Evolutionary conservation across 1,140 invertebrate species (phyloP).

Genomic region (Drosophila funebris): DNA sequence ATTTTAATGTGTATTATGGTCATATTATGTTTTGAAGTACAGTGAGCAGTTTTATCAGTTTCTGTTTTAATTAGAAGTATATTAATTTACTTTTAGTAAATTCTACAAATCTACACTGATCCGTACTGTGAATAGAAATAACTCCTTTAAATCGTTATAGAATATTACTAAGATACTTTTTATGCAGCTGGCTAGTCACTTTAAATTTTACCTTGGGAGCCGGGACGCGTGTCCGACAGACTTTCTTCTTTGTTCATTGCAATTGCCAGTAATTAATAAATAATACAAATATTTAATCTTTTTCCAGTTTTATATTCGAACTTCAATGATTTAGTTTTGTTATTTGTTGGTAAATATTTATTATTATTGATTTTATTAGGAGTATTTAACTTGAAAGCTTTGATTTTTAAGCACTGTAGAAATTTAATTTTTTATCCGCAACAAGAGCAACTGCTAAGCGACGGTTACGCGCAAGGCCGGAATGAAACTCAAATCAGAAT

Average conservation of each 20-base stretch:
- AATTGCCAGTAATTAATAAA: neutral
- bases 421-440: neutral
- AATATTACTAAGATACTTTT: too few relatives aligned
- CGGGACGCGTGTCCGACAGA: conserved; percentile 63
- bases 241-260: conserved; percentile 73
- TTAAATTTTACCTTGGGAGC: conserved; percentile 77
- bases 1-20: conserved; percentile 7
- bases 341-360: neutral
- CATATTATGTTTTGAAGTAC: neutral
- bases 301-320: neutral
- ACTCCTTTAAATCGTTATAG: too few relatives aligned
- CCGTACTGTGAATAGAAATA: too few relatives aligned
- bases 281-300: neutral
- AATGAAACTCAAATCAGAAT: neutral
- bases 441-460: conserved; percentile 20
- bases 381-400: neutral
- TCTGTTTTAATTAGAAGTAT: too few relatives aligned
- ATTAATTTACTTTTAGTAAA: neutral
- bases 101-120: neutral
- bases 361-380: neutral
- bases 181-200: too few relatives aligned
- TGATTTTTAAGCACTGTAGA: conserved; percentile 8
- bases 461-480: conserved; percentile 39
- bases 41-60: too few relatives aligned
- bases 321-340: conserved; percentile 4